Evolutionary conservation across 2,888 invertebrate species (phyloP).

Genomic region (Piscicola geometra): DNA sequence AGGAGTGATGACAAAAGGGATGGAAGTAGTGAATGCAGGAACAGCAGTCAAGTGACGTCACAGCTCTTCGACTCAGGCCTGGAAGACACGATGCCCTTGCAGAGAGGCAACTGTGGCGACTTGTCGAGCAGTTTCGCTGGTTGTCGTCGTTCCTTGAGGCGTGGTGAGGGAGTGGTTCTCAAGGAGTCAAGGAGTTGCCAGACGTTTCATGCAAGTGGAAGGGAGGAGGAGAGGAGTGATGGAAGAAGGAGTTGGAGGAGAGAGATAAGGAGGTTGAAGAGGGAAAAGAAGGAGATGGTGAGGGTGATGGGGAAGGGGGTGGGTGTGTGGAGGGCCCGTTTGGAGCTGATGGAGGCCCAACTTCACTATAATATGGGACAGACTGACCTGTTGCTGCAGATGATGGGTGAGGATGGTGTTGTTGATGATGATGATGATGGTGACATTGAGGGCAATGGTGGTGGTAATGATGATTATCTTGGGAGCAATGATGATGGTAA

Average conservation of each 20-base stretch:
- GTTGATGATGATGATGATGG: constrained; percentile 27
- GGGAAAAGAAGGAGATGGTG: constrained; percentile 51
- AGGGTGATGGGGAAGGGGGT: constrained; percentile 51
- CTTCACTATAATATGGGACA: constrained; percentile 56
- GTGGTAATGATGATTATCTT: constrained; percentile 32
- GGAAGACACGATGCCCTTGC: too few relatives aligned
- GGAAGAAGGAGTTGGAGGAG: background rate
- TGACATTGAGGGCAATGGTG: constrained; percentile 35
- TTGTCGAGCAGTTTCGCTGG: too few relatives aligned
- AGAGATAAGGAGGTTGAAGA: constrained; percentile 51
- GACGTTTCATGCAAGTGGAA: background rate
- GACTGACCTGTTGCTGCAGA: constrained; percentile 53
- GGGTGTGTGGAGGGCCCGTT: constrained; percentile 50
- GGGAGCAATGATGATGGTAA: constrained; percentile 33
- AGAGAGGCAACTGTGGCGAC: too few relatives aligned
- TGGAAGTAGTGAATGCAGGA: too few relatives aligned
- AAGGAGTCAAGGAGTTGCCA: background rate
- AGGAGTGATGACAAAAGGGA: too few relatives aligned
- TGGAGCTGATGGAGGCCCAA: constrained; percentile 55
- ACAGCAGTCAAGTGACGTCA: too few relatives aligned
- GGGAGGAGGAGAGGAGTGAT: background rate
- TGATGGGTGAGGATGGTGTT: constrained; percentile 46
- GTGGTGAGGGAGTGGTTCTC: background rate
- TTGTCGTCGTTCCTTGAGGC: too few relatives aligned
- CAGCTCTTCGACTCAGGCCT: too few relatives aligned